Base-by-base conservation (phyloP, 2,888 invertebrate genomes). In the Ligdia adustata region DNA sequence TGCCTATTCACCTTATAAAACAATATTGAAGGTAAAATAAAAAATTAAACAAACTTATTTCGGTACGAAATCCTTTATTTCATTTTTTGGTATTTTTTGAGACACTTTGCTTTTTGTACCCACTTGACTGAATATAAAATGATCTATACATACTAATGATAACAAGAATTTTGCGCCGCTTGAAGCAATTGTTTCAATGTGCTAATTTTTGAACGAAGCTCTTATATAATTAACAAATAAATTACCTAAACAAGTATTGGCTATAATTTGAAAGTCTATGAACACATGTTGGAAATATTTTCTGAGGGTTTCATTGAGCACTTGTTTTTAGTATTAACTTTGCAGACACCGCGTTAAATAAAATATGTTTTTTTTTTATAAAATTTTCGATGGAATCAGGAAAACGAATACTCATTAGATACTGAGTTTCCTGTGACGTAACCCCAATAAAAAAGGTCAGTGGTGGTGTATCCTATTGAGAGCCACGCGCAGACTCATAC, bases 61-160 rank as follows among this genome's bases (percentile, higher is more conserved):
- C 75, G 79, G 74, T 86, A 83, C 72, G 84, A 84, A 85, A 82
- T 79, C 73, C 73, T 82, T 85, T 84, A 83, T 84, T 82, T 71
- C 63, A 55, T 80, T 84, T 86, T 86, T 86, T 83, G 80, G 81
- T 82, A 80, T 80, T 82, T 79, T 84, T 83, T 82, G 82, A 82
- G 82, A 83, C 82, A 82, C 65, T 72, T 77, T 76, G 66, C 66
- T 71, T 61, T 68, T 52, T 56, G 69, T 75, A 79, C 73, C 75
- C 79, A 72, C 72, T 70, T 68, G 66, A 71, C 61, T 66, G 71
- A 66, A 51, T 76, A 74, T 68, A 74, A 75, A 75, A 73, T 58
- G 56, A 55, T 55, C 40, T 54, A 47, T 49, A 43, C 12, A 28
- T n/a, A 22, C 9, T 29, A 34, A 24, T 28, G n/a, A n/a, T 18